These are phyloP conservation scores for Vanessa atalanta DNA, from an alignment of 1,140 invertebrate genomes.

Conservation along the genomic window DNA sequence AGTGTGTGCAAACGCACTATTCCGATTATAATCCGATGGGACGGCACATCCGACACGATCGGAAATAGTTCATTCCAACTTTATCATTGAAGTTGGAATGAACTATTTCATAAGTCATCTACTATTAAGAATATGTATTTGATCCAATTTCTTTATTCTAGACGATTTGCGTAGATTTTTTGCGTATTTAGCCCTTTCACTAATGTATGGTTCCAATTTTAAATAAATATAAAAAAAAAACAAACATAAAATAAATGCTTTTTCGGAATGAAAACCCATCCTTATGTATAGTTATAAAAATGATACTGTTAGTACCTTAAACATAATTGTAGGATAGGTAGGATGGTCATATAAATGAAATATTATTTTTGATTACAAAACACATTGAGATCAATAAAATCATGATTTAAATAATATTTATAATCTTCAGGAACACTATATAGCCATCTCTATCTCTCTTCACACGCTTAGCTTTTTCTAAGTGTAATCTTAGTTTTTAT, in stretches of 20 bases:
- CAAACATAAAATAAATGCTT: constrained; percentile 46
- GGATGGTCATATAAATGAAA: not conserved
- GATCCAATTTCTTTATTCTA: too few species aligned
- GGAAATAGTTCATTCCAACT: too few species aligned
- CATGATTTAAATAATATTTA: not conserved
- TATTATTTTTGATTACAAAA: constrained; percentile 3
- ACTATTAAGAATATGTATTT: too few species aligned
- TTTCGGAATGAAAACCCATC: constrained; percentile 52
- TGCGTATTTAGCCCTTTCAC: too few species aligned
- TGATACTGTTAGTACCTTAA: not conserved
- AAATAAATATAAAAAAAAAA: not conserved
- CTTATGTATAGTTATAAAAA: not conserved
- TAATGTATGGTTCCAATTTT: not conserved
- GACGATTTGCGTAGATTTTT: not conserved
- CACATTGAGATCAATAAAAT: constrained; percentile 16
- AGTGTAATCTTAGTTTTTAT: constrained; percentile 1
- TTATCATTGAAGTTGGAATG: too few species aligned
- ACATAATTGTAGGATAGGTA: not conserved
- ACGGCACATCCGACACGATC: too few species aligned
- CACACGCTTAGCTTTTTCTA: not conserved
- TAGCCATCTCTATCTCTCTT: not conserved
- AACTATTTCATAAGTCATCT: too few species aligned
- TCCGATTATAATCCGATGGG: too few species aligned
- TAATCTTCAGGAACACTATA: not conserved
- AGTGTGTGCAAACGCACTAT: too few species aligned